Evolutionary conservation across 2,797 vertebrate genomes (phyloP), one percentile per base, ranked within the genome.

Genomic region (Arrhamphus sclerolepis): DNA sequence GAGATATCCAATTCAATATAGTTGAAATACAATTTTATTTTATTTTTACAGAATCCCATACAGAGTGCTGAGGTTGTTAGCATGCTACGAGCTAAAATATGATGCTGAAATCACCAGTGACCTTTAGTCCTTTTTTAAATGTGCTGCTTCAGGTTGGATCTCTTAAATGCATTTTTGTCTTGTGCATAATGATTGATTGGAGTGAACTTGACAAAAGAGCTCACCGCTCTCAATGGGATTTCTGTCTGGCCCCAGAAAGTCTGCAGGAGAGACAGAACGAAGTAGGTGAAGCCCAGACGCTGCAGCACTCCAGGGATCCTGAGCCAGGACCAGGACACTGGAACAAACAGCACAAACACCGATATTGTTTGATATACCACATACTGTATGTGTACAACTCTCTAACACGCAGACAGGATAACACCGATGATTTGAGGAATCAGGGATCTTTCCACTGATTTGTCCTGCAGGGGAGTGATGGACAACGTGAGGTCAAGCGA

Each of bases 241-340:
- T 78, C 83, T 85, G 38, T 87, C 70, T 72, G 87, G 80, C 86
- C 76, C 80, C 88, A 93, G 72, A 85, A 86, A 43, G 87, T 91
- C 87, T 95, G 91, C 88, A 94, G 90, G 46, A 94, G 72, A 56
- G 92, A 90, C 86, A 95, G 71, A 54, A 84, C 77, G 75, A 94
- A 93, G 86, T 94, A 94, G 54, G 93, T 94, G 84, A 94, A 92
- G 53, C 86, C 93, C 76, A 94, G 85, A 49, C 91, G 91, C 82
- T 94, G 93, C 53, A 95, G 89, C 34, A 94, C 93, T 53, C 93
- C 93, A 51, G 94, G 93, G 78, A 95, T 84, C 70, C 93, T 87
- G 44, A 93, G 89, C 92, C 93, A 94, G 18, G 93, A 92, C 93
- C 85, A 93, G 52, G 93, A 94, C 69, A 95, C 93, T 94, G 70